These are phyloP conservation scores for Plemyria rubiginata DNA, from an alignment of 2,888 invertebrate genomes.

Conservation along the genomic window DNA sequence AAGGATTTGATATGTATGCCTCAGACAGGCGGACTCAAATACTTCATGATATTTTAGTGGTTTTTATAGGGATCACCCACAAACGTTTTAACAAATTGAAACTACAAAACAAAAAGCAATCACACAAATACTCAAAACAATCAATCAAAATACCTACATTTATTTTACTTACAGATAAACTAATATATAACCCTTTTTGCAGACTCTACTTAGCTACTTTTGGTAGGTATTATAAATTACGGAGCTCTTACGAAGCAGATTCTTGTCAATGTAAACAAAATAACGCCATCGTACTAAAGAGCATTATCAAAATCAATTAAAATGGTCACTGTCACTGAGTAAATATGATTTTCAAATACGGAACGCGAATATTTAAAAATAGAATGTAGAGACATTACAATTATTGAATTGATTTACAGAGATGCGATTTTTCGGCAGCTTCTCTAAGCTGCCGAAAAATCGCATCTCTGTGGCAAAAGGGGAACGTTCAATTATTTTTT, in stretches of 20 bases:
- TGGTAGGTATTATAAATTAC: constrained; percentile 20
- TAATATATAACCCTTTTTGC: constrained; percentile 19
- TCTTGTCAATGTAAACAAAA: constrained; percentile 33
- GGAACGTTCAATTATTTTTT: background rate
- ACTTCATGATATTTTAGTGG: too few relatives aligned
- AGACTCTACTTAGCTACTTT: constrained; percentile 21
- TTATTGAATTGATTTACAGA: too few relatives aligned
- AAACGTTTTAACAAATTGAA: background rate
- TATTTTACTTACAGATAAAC: constrained; percentile 4
- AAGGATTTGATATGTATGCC: too few relatives aligned
- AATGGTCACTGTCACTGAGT: too few relatives aligned
- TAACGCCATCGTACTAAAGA: constrained; percentile 11
- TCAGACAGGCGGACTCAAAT: too few relatives aligned
- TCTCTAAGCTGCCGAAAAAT: too few relatives aligned
- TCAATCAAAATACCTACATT: constrained; percentile 16
- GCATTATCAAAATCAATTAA: constrained; percentile 35
- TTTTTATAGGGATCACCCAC: constrained; percentile 2
- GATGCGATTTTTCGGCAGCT: too few relatives aligned
- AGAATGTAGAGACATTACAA: too few relatives aligned
- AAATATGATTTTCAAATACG: constrained; percentile 9
- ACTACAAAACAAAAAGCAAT: constrained; percentile 14
- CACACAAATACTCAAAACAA: constrained; percentile 17
- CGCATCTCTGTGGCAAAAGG: constrained; percentile 15
- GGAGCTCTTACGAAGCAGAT: constrained; percentile 28
- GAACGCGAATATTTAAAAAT: constrained; percentile 12